These are phyloP conservation scores for Pachycephala philippinensis DNA, from an alignment of 2,113 vertebrate species.

Conservation along the genomic window DNA sequence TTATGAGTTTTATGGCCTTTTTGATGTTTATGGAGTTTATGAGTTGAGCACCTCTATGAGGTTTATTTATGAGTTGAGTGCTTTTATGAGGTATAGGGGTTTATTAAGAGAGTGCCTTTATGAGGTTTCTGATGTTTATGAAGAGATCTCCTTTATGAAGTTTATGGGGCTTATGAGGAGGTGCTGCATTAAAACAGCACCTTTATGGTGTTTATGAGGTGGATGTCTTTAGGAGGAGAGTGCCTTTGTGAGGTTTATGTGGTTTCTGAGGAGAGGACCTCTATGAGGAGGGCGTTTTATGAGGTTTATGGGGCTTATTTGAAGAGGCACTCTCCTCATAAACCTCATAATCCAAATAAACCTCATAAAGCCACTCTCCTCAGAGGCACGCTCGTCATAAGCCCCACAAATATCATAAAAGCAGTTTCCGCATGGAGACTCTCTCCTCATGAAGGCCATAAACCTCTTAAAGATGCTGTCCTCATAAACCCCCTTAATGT, in stretches of 20 bases:
- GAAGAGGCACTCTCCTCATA: neutral
- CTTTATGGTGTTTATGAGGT: neutral
- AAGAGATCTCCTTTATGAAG: neutral
- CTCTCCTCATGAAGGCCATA: neutral
- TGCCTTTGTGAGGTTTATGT: neutral
- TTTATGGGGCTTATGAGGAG: neutral
- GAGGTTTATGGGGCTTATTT: neutral
- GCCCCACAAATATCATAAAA: neutral
- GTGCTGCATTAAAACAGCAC: neutral
- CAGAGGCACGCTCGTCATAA: neutral
- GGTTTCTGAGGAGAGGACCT: neutral
- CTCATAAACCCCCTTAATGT: neutral
- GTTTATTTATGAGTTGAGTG: neutral
- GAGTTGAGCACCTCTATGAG: neutral
- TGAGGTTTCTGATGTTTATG: neutral
- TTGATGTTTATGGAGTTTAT: neutral
- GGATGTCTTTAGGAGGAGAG: neutral
- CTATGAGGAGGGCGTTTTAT: neutral
- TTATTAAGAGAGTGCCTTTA: neutral
- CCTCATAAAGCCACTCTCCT: neutral
- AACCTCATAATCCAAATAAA: neutral
- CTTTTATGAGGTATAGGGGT: neutral
- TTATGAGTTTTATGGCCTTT: neutral
- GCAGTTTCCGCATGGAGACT: neutral
- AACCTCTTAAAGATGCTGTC: neutral